A percentile compares a stretch with the other conserved stretches of the same genome.
Evolutionary conservation across 2,797 vertebrate genomes (phyloP).

Genomic region (Selene dorsalis): DNA sequence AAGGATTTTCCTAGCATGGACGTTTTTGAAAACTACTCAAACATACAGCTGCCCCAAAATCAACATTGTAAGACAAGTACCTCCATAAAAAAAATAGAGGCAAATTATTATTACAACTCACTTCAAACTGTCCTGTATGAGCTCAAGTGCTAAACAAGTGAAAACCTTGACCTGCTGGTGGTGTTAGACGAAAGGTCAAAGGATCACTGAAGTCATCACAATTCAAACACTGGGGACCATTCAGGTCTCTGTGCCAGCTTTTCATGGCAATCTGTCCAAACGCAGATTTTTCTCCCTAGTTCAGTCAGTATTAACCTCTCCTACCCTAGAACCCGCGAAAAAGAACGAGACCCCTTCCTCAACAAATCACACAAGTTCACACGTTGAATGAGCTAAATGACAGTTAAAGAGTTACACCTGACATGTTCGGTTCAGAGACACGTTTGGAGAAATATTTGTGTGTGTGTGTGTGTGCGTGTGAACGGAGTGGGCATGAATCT

Average conservation of each 20-base stretch:
- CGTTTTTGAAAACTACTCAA: not conserved
- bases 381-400: not conserved
- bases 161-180: slow-evolving; percentile 42
- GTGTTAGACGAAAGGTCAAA: slow-evolving; percentile 66
- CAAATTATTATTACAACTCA: not conserved
- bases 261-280: not conserved
- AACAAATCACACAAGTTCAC: not conserved
- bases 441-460: slow-evolving; percentile 27
- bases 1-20: not conserved
- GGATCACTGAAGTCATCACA: slow-evolving; percentile 34
- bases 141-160: slow-evolving; percentile 27
- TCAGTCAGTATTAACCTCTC: not conserved
- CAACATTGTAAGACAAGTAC: not conserved
- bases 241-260: slow-evolving; percentile 11
- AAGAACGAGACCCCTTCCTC: not conserved
- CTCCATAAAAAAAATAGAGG: not conserved
- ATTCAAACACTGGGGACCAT: slow-evolving; percentile 28
- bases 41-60: not conserved
- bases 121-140: slow-evolving; percentile 3
- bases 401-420: not conserved
- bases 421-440: not conserved
- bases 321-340: not conserved
- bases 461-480: slow-evolving; percentile 25
- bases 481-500: slow-evolving; percentile 8
- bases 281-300: not conserved